Percentiles rank a stretch among this genome's conserved stretches.
phyloP scores from a whole-genome alignment of 1,140 invertebrate genomes.

The Cotesia vestalis region DNA sequence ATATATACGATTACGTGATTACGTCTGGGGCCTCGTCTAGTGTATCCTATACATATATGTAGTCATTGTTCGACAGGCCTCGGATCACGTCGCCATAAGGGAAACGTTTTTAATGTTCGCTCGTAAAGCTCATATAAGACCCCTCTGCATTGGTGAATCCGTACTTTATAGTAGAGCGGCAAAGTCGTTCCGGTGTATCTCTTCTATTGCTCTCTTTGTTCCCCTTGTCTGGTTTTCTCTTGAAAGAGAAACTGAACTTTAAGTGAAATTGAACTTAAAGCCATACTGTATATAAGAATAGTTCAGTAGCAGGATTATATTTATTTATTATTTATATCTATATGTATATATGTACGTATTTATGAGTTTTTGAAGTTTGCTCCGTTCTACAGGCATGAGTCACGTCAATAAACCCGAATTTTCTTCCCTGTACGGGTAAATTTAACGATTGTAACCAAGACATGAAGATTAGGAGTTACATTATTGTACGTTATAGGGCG shows the following conservation, averaged over 20 bases:
- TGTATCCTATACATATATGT: background rate
- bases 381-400: no score
- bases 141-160: conserved; percentile 31
- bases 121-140: conserved; percentile 39
- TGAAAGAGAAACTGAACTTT: conserved; percentile 3
- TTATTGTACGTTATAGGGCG: no score
- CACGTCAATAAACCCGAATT: no score
- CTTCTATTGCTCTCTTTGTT: conserved; percentile 22
- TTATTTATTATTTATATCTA: background rate
- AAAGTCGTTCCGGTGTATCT: conserved; percentile 27
- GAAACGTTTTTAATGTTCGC: conserved; percentile 35
- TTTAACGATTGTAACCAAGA: no score
- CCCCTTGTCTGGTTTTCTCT: conserved; percentile 17
- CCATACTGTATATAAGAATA: background rate
- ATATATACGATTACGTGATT: conserved; percentile 20
- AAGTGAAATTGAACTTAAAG: conserved; percentile 12
- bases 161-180: conserved; percentile 17
- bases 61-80: conserved; percentile 5
- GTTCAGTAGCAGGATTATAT: background rate
- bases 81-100: conserved; percentile 28
- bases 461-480: no score
- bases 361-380: no score
- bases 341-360: background rate
- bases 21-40: background rate
- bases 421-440: no score